Percentiles rank a stretch among this genome's conserved stretches.
Conservation (phyloP, 1,140 invertebrate species). For the Potamilus streckersoni region DNA sequence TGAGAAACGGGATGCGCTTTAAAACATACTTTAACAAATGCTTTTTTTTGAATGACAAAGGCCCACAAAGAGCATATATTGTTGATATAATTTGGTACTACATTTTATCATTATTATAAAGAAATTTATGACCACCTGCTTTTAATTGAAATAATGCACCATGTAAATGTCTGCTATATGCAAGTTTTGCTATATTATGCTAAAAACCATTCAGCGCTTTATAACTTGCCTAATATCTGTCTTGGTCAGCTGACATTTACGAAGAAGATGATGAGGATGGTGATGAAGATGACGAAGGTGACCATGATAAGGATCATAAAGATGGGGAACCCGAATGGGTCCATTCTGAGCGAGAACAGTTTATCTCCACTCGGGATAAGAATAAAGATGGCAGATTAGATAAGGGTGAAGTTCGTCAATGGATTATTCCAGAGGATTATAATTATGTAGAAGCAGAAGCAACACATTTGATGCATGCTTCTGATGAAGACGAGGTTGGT, state of each 20-base stretch:
- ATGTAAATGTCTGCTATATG: constrained; percentile 34
- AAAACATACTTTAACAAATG: no score
- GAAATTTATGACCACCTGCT: no score
- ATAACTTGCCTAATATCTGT: no score
- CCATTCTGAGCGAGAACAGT: constrained; percentile 92
- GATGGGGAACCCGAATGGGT: constrained; percentile 96
- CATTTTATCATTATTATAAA: no score
- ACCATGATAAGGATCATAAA: constrained; percentile 82
- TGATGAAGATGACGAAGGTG: constrained; percentile 92
- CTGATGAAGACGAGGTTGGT: constrained; percentile 86
- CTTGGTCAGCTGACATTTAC: constrained; percentile 46
- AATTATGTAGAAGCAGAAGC: constrained; percentile 97
- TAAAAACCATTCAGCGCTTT: no score
- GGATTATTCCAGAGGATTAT: constrained; percentile 97
- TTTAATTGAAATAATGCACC: constrained; percentile 2
- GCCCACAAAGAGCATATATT: no score
- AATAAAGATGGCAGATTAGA: constrained; percentile 92
- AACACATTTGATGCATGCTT: constrained; percentile 93
- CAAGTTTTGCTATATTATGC: constrained; percentile 9
- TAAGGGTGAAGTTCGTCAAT: constrained; percentile 84
- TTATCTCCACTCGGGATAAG: constrained; percentile 80
- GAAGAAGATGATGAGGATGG: constrained; percentile 79
- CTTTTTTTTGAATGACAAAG: no score
- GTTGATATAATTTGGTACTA: no score
- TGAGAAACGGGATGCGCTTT: no score